Conservation (phyloP, 2,888 invertebrate genomes). For the Drosophila peninsularis region DNA sequence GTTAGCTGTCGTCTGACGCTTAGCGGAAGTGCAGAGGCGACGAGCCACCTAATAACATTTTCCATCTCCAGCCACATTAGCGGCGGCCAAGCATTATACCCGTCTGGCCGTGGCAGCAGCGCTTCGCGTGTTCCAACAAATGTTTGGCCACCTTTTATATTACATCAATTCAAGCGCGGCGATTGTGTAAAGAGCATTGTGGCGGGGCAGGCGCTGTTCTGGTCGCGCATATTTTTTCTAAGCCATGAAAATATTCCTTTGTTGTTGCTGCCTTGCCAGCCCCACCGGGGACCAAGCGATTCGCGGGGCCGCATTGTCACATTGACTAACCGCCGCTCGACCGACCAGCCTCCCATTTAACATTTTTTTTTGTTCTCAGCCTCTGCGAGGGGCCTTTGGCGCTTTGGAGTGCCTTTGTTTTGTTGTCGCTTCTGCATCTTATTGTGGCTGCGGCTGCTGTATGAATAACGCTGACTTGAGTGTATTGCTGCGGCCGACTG, state of each 20-base stretch:
- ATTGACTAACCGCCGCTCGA: slow-evolving; percentile 55
- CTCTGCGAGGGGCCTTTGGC: slow-evolving; percentile 40
- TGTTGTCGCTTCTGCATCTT: slow-evolving; percentile 27
- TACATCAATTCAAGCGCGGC: slow-evolving; percentile 56
- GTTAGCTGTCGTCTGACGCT: slow-evolving; percentile 18
- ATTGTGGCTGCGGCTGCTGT: slow-evolving; percentile 31
- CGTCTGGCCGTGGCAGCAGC: slow-evolving; percentile 13
- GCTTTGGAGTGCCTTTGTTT: slow-evolving; percentile 64
- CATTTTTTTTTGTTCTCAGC: slow-evolving; percentile 25
- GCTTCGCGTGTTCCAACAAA: slow-evolving; percentile 58
- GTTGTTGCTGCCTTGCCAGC: slow-evolving; percentile 46
- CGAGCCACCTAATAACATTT: slow-evolving; percentile 79
- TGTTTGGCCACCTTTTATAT: slow-evolving; percentile 75
- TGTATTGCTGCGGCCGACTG: slow-evolving; percentile 52
- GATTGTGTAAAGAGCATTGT: slow-evolving; percentile 57
- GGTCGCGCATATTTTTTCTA: slow-evolving; percentile 59
- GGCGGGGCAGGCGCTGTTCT: slow-evolving; percentile 48
- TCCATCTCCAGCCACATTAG: slow-evolving; percentile 26
- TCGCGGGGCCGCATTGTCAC: slow-evolving; percentile 65
- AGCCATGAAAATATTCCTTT: slow-evolving; percentile 51
- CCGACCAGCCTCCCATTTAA: slow-evolving; percentile 25
- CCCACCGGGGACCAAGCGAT: slow-evolving; percentile 23
- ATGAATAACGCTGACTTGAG: slow-evolving; percentile 62
- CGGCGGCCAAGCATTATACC: slow-evolving; percentile 15
- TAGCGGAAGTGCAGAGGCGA: slow-evolving; percentile 70